Evolutionary conservation across 2,797 vertebrate species (phyloP).

Genomic region (Acrossocheilus fasciatus): DNA sequence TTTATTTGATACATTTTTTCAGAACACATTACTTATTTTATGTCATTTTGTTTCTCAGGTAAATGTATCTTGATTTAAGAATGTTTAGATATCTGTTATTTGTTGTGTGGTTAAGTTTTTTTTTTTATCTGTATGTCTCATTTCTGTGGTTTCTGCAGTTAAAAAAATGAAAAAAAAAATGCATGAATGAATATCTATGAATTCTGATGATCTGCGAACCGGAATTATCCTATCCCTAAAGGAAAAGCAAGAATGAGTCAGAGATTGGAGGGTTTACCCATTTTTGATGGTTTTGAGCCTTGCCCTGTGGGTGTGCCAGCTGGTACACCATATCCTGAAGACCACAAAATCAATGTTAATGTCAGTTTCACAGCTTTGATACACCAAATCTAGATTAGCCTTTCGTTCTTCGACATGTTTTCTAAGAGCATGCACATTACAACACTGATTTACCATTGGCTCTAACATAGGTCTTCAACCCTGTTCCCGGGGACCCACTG

Average conservation of each 20-base stretch:
- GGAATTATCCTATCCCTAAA: neutral
- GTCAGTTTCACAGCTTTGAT: conserved; percentile 1
- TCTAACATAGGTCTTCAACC: too few relatives aligned
- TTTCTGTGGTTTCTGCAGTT: too few relatives aligned
- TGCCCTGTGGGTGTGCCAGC: conserved; percentile 37
- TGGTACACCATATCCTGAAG: conserved; percentile 37
- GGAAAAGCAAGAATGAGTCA: neutral
- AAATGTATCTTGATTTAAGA: too few relatives aligned
- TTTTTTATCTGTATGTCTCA: too few relatives aligned
- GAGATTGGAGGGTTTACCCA: conserved; percentile 56
- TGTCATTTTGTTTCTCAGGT: too few relatives aligned
- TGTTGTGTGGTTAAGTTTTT: too few relatives aligned
- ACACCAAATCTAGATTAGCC: neutral
- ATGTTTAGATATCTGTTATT: too few relatives aligned
- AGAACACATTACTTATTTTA: too few relatives aligned
- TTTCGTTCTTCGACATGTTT: neutral
- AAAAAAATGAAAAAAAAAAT: neutral
- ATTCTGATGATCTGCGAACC: neutral
- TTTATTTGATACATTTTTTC: too few relatives aligned
- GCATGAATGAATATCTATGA: neutral
- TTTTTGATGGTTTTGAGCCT: conserved; percentile 56
- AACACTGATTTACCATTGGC: neutral
- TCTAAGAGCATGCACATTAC: neutral
- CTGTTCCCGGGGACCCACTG: too few relatives aligned
- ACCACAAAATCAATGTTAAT: conserved; percentile 19